Evolutionary conservation across 2,113 vertebrate genomes (phyloP), one percentile per base, ranked within the genome.

Genomic region (Vidua macroura): DNA sequence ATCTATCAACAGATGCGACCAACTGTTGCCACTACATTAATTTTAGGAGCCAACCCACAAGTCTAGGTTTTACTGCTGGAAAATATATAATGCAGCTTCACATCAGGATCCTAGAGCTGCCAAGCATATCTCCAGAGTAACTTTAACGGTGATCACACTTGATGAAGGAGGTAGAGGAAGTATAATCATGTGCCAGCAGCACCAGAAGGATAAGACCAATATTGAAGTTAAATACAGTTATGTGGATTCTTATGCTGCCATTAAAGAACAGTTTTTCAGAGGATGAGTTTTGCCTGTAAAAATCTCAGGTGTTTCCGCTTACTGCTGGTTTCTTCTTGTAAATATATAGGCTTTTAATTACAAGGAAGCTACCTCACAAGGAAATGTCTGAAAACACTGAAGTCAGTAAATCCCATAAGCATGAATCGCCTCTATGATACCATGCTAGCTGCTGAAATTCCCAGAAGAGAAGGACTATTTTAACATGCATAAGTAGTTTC

Each of bases 81-180:
- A 93, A 94, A 58, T 75, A 56, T 53, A 37, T 84, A 95, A 96
- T 35, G 51, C 76, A 90, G 89, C 86, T 95, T 96, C 90, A 72
- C 74, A 95, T 96, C 62, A 60, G 64, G 74, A 84, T 77, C 69
- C 62, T 31, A 17, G 35, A 46, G 37, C 69, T 78, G 88, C 90
- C 95, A 96, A 93, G 67, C 56, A 60, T 66, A 72, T 83, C 77
- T 92, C 83, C 93, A 88, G 86, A 96, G 88, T 72, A 79, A 91
- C 93, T 96, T 96, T 92, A 90, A 96, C 73, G 89, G 93, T 93
- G 95, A 95, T 95, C 97, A 41, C 31, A 28, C 56, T 91, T 96
- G 85, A 94, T 87, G 93, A 37, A 92, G 90, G 59, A 76, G 93
- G 75, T 73, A 88, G 80, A 77, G 96, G 83, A 86, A 88, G 44